These are phyloP conservation scores for Cydia fagiglandana DNA, from an alignment of 1,140 invertebrate genomes.

Conservation along the genomic window DNA sequence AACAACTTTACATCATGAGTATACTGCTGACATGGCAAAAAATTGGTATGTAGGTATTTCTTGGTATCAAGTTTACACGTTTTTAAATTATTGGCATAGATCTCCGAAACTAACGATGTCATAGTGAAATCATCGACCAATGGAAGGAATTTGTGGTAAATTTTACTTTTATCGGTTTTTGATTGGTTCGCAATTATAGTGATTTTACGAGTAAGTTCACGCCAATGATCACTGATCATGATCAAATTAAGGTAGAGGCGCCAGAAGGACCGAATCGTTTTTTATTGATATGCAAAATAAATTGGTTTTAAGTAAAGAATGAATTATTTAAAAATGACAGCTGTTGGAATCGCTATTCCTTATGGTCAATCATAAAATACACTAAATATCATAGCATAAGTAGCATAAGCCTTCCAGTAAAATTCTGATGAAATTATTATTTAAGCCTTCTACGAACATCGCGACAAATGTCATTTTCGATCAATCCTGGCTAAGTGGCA, in stretches of 20 bases:
- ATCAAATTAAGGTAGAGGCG: slow-evolving; percentile 3
- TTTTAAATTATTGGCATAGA: slow-evolving; percentile 12
- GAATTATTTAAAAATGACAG: too few relatives aligned
- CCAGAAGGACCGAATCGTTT: background rate
- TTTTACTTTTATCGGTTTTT: slow-evolving; percentile 24
- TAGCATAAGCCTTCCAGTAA: too few relatives aligned
- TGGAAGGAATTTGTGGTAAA: slow-evolving; percentile 9
- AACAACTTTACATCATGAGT: background rate
- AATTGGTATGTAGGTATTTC: background rate
- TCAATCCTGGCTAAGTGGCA: too few relatives aligned
- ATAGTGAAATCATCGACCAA: slow-evolving; percentile 9
- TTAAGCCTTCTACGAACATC: too few relatives aligned
- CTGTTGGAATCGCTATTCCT: too few relatives aligned
- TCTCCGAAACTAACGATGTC: slow-evolving; percentile 19
- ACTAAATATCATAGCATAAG: too few relatives aligned
- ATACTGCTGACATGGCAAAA: background rate
- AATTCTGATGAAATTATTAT: too few relatives aligned
- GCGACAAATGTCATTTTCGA: too few relatives aligned
- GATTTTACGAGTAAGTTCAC: slow-evolving; percentile 4
- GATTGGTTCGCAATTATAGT: slow-evolving; percentile 23
- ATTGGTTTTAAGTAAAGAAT: too few relatives aligned
- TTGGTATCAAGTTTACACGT: background rate
- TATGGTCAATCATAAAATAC: too few relatives aligned
- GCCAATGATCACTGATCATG: background rate
- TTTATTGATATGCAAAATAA: too few relatives aligned